Evolutionary conservation across 2,888 invertebrate genomes (phyloP).

Genomic region (Eurytoma californica): DNA sequence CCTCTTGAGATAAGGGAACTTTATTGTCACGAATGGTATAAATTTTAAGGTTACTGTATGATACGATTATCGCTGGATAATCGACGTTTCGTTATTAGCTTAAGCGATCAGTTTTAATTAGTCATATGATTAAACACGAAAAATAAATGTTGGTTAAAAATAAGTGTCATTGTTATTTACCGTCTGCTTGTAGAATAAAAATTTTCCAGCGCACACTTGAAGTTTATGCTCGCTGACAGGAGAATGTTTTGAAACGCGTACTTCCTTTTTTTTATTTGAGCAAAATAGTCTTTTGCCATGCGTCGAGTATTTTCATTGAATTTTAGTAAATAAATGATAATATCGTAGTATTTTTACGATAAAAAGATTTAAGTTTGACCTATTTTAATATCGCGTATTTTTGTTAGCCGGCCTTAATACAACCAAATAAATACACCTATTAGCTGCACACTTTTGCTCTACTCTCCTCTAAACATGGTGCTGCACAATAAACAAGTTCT

Average conservation of each 20-base stretch:
- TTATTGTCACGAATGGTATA: constrained; percentile 28
- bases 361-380: neutral
- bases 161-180: constrained; percentile 15
- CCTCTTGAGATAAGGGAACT: constrained; percentile 28
- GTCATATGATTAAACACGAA: constrained; percentile 41
- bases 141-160: constrained; percentile 15
- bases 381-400: neutral
- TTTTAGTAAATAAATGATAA: too few species aligned
- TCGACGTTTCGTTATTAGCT: constrained; percentile 24
- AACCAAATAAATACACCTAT: constrained; percentile 22
- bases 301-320: too few species aligned
- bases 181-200: neutral
- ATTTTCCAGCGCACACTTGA: constrained; percentile 15
- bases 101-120: constrained; percentile 31
- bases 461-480: constrained; percentile 28
- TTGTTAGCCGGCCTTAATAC: neutral
- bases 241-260: too few species aligned
- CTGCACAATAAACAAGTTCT: constrained; percentile 39
- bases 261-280: too few species aligned
- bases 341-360: too few species aligned
- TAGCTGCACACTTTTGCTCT: constrained; percentile 18
- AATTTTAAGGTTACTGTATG: constrained; percentile 19
- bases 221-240: too few species aligned
- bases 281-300: too few species aligned
- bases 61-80: constrained; percentile 42